Percentiles rank a stretch among this genome's conserved stretches.
These are phyloP conservation scores for Loripinus fragilis DNA, from an alignment of 2,888 invertebrate genomes.

Conservation along the genomic window DNA sequence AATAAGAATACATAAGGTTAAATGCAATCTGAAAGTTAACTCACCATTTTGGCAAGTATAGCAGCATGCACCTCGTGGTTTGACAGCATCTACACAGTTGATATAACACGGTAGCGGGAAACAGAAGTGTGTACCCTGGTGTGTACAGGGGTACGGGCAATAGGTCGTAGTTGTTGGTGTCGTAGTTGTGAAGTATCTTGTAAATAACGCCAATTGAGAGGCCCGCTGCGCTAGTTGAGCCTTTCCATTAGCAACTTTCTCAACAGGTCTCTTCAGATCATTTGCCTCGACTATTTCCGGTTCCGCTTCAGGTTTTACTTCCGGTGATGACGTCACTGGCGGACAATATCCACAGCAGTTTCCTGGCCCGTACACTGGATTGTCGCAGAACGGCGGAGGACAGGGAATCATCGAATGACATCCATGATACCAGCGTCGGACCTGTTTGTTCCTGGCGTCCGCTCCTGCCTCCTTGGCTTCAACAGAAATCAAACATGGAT, in stretches of 20 bases:
- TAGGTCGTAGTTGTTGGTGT: slow-evolving; percentile 23
- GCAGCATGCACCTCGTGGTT: slow-evolving; percentile 36
- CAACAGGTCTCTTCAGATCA: background rate
- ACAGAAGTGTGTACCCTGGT: slow-evolving; percentile 39
- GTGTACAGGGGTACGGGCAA: slow-evolving; percentile 46
- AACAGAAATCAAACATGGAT: too few relatives aligned
- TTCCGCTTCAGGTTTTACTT: background rate
- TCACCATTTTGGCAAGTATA: slow-evolving; percentile 43
- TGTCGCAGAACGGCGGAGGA: slow-evolving; percentile 40
- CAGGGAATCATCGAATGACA: slow-evolving; percentile 50
- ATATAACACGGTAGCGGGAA: slow-evolving; percentile 42
- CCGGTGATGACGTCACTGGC: slow-evolving; percentile 2
- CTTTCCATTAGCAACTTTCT: background rate
- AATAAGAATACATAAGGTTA: too few relatives aligned
- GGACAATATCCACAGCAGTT: slow-evolving; percentile 49
- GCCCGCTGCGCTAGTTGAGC: background rate
- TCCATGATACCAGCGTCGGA: slow-evolving; percentile 40
- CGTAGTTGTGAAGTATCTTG: slow-evolving; percentile 8
- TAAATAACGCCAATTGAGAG: background rate
- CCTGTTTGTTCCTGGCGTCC: too few relatives aligned
- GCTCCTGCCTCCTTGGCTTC: too few relatives aligned
- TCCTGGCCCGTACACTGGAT: slow-evolving; percentile 38
- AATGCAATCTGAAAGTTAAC: too few relatives aligned
- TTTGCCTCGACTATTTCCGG: too few relatives aligned
- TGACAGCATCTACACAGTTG: slow-evolving; percentile 39